phyloP scores from a whole-genome alignment of 2,888 invertebrate genomes.

The Drosophila nr. perissopoda region DNA sequence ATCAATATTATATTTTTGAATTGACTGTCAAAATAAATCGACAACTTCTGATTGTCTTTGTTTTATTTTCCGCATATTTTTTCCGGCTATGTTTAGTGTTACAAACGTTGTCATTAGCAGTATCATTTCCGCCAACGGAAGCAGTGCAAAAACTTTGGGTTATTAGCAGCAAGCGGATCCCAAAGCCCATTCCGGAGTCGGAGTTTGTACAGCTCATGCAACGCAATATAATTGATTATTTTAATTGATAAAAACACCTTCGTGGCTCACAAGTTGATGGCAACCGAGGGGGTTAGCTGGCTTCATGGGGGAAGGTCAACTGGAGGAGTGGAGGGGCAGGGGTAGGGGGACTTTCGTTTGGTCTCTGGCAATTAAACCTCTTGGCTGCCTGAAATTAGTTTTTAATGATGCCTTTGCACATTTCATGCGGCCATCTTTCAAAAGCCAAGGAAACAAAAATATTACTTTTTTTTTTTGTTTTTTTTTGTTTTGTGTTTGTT shows the following conservation, averaged over 20 bases:
- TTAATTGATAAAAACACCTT: constrained; percentile 79
- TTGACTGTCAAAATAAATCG: neutral
- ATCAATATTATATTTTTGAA: neutral
- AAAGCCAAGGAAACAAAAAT: constrained; percentile 29
- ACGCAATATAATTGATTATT: constrained; percentile 73
- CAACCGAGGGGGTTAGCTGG: constrained; percentile 17
- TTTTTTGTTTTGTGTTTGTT: constrained; percentile 6
- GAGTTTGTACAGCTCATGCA: constrained; percentile 42
- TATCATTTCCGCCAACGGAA: constrained; percentile 33
- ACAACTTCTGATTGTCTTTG: neutral
- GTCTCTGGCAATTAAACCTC: constrained; percentile 58
- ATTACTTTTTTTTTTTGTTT: constrained; percentile 1
- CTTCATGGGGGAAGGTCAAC: neutral
- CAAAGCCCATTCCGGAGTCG: neutral
- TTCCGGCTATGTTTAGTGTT: neutral
- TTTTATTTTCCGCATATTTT: neutral
- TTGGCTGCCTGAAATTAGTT: constrained; percentile 67
- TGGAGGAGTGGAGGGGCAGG: neutral
- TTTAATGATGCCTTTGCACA: constrained; percentile 78
- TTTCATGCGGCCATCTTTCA: constrained; percentile 68
- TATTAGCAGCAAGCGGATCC: constrained; percentile 55
- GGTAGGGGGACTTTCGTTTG: constrained; percentile 34
- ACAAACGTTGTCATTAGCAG: constrained; percentile 4
- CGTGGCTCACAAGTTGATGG: constrained; percentile 48
- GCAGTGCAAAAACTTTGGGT: constrained; percentile 32